Evolutionary conservation across 1,140 invertebrate species (phyloP), one percentile per base, ranked within the genome.

Genomic region (Trichoplusia ni): DNA sequence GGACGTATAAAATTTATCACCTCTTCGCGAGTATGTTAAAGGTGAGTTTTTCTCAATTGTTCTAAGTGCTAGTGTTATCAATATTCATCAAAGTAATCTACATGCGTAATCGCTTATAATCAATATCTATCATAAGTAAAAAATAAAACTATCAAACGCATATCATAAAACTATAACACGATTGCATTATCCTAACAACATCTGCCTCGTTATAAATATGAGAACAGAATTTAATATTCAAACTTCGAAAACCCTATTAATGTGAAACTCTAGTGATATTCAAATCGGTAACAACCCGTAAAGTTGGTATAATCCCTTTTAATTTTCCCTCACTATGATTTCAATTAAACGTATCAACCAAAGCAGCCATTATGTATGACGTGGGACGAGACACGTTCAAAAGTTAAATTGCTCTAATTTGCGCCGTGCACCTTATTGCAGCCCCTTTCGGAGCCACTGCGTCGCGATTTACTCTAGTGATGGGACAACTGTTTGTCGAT

Each of bases 391-490:
- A 86, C 79, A 84, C 77, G 79, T 82, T 84, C 79, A 78, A 81
- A 86, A 86, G 86, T 87, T 85, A 89, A 89, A 89, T 88, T 82
- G 81, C 77, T 82, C 80, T 89, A 86, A 86, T 89, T 87, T 87
- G 81, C 80, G 71, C 77, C 80, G 81, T 84, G 77, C 79, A 85
- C 80, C 79, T 87, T 86, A 83, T 83, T 89, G 80, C 84, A 75
- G 64, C 84, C 81, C 82, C 80, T 64, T 77, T 79, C 64, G 81
- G 82, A 82, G 77, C 75, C 63, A 74, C 69, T 81, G 79, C 80
- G 75, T 70, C 71, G 71, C 67, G 61, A 77, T 84, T 84, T 79
- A 56, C 42, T 61, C 13, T 21, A 44, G 38, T 25, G 35, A 35
- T 40, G 33, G 8, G 21, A 9, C 0, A 4, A 14, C 6, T n/a